These are phyloP conservation scores for Mastacembelus armatus DNA, from an alignment of 2,797 vertebrate genomes.

Conservation along the genomic window DNA sequence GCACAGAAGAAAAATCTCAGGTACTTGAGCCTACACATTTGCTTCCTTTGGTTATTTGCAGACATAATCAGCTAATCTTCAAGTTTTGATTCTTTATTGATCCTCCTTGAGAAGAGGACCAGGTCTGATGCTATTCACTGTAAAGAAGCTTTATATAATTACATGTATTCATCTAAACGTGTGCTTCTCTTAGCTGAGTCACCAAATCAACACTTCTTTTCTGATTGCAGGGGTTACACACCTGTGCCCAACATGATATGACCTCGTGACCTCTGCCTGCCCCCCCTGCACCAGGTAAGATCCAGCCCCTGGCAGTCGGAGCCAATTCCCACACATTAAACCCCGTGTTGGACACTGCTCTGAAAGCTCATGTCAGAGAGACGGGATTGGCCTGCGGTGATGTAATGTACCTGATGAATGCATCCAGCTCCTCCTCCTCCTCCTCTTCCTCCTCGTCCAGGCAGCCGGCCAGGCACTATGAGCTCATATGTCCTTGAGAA, in stretches of 20 bases:
- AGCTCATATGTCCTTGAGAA: constrained; percentile 77
- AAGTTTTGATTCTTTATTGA: no score
- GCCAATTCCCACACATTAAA: constrained; percentile 34
- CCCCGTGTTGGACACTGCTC: constrained; percentile 24
- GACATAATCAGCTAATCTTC: no score
- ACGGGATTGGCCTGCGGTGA: constrained; percentile 77
- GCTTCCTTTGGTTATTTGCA: no score
- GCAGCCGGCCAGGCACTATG: constrained; percentile 72
- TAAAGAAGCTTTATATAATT: no score
- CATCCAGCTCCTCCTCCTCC: constrained; percentile 48
- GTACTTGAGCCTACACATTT: no score
- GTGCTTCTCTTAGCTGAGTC: no score
- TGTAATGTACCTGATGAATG: constrained; percentile 81
- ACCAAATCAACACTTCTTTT: no score
- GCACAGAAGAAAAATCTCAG: no score
- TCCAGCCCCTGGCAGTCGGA: constrained; percentile 1
- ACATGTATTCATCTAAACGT: no score
- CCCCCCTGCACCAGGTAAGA: background rate
- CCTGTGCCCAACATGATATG: background rate
- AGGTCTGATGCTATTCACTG: no score
- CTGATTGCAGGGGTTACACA: background rate
- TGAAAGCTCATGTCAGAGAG: constrained; percentile 38
- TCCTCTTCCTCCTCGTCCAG: constrained; percentile 59
- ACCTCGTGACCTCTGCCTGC: constrained; percentile 33
- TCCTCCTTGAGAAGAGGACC: no score